Conservation (phyloP, 2,888 invertebrate species). For the Stenichneumon culpator region DNA sequence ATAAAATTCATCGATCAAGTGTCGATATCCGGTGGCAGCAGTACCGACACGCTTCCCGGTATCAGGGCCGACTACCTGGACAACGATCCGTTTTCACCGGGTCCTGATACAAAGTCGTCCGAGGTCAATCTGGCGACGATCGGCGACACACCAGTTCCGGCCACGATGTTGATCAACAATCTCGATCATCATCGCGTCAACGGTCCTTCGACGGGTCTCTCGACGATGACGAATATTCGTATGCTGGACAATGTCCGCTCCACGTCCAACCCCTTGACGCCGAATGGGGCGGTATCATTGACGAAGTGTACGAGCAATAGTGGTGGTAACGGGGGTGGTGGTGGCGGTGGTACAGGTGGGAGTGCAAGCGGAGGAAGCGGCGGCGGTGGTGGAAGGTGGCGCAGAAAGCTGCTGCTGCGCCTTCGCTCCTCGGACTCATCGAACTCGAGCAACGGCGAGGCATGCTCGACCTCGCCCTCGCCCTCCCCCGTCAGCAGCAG, state of each 20-base stretch:
- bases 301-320: slow-evolving; percentile 38
- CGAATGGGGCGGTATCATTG: slow-evolving; percentile 32
- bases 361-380: slow-evolving; percentile 58
- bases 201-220: slow-evolving; percentile 28
- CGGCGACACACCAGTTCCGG: slow-evolving; percentile 28
- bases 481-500: slow-evolving; percentile 78
- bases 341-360: slow-evolving; percentile 45
- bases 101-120: slow-evolving; percentile 69
- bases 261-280: background rate
- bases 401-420: slow-evolving; percentile 86
- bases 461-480: slow-evolving; percentile 74
- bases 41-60: slow-evolving; percentile 83
- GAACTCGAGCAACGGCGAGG: slow-evolving; percentile 77
- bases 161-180: slow-evolving; percentile 39
- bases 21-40: slow-evolving; percentile 80
- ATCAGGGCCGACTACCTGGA: slow-evolving; percentile 82
- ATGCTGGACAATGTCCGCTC: slow-evolving; percentile 47
- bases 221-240: slow-evolving; percentile 43
- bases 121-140: slow-evolving; percentile 41
- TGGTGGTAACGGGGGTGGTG: slow-evolving; percentile 50
- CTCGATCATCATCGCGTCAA: slow-evolving; percentile 14
- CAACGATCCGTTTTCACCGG: slow-evolving; percentile 80
- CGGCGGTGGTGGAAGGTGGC: slow-evolving; percentile 85
- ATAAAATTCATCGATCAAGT: slow-evolving; percentile 83
- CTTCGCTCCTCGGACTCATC: slow-evolving; percentile 85